These are phyloP conservation scores for Talpa occidentalis DNA, from an alignment of 2,113 vertebrate species.

Conservation along the genomic window DNA sequence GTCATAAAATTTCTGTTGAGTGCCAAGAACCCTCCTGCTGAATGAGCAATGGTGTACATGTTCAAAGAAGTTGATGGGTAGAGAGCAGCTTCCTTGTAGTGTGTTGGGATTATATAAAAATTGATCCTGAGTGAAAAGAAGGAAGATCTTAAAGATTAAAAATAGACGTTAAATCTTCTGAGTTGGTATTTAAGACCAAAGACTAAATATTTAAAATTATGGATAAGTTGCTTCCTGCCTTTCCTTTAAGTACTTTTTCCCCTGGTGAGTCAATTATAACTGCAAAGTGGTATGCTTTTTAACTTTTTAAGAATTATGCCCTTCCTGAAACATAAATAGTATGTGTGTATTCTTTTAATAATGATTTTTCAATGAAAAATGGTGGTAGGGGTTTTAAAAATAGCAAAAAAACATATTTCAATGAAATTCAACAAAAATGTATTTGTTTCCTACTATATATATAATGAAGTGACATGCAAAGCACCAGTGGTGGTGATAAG, in stretches of 20 bases:
- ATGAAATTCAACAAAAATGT: neutral
- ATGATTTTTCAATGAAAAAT: slow-evolving; percentile 29
- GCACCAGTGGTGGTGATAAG: neutral
- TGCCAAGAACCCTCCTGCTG: neutral
- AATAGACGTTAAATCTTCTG: slow-evolving; percentile 35
- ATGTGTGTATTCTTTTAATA: neutral
- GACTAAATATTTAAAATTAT: slow-evolving; percentile 64
- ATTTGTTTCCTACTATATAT: neutral
- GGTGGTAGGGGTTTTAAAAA: neutral
- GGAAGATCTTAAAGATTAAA: slow-evolving; percentile 62
- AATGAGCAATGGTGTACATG: neutral
- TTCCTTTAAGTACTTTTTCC: slow-evolving; percentile 42
- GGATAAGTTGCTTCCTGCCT: slow-evolving; percentile 39
- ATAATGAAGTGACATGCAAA: neutral
- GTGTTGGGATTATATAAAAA: neutral
- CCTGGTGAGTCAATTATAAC: slow-evolving; percentile 33
- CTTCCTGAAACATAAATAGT: slow-evolving; percentile 44
- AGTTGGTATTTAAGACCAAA: slow-evolving; percentile 62
- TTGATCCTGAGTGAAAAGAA: slow-evolving; percentile 4
- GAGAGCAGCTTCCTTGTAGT: neutral
- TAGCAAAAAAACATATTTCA: neutral
- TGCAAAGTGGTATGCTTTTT: neutral
- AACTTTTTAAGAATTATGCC: slow-evolving; percentile 29
- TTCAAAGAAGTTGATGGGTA: neutral
- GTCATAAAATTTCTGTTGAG: neutral